A percentile compares a stretch with the other conserved stretches of the same genome.
Conservation (phyloP, 1,140 invertebrate genomes). For the Drosophila nigrodunni region DNA sequence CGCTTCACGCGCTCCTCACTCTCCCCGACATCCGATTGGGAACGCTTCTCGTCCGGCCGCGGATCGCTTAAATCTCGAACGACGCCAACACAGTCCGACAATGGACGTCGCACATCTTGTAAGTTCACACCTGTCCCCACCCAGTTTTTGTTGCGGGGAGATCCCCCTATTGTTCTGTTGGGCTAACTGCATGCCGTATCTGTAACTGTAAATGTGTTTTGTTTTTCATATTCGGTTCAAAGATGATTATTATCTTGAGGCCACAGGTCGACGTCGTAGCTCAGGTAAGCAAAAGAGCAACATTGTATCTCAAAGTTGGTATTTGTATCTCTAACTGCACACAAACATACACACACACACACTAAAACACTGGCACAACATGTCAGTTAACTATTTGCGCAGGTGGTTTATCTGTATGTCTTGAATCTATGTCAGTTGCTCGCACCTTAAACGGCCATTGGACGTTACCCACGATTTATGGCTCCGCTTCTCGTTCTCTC, state of each 20-base stretch:
- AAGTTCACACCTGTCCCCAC: slow-evolving; percentile 52
- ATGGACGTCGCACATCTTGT: slow-evolving; percentile 78
- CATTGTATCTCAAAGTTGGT: slow-evolving; percentile 17
- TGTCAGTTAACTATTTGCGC: slow-evolving; percentile 68
- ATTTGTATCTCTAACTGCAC: slow-evolving; percentile 35
- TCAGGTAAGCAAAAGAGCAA: slow-evolving; percentile 80
- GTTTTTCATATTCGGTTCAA: slow-evolving; percentile 50
- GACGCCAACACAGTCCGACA: slow-evolving; percentile 60
- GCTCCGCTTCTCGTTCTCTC: slow-evolving; percentile 12
- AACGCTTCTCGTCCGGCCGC: slow-evolving; percentile 75
- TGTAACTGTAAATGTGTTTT: slow-evolving; percentile 59
- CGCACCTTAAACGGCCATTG: slow-evolving; percentile 71
- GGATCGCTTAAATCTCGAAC: slow-evolving; percentile 69
- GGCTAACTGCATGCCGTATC: slow-evolving; percentile 9
- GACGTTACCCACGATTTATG: slow-evolving; percentile 64
- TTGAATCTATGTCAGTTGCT: slow-evolving; percentile 76
- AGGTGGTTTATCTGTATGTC: slow-evolving; percentile 63
- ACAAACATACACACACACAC: neutral
- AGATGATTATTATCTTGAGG: slow-evolving; percentile 84
- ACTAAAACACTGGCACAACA: slow-evolving; percentile 23
- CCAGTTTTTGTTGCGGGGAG: neutral
- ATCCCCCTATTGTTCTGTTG: neutral
- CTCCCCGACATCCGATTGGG: slow-evolving; percentile 82
- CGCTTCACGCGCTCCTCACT: slow-evolving; percentile 84
- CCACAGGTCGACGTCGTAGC: slow-evolving; percentile 83